Evolutionary conservation across 2,797 vertebrate species (phyloP), one percentile per base, ranked within the genome.

Genomic region (Cirrhinus molitorella): DNA sequence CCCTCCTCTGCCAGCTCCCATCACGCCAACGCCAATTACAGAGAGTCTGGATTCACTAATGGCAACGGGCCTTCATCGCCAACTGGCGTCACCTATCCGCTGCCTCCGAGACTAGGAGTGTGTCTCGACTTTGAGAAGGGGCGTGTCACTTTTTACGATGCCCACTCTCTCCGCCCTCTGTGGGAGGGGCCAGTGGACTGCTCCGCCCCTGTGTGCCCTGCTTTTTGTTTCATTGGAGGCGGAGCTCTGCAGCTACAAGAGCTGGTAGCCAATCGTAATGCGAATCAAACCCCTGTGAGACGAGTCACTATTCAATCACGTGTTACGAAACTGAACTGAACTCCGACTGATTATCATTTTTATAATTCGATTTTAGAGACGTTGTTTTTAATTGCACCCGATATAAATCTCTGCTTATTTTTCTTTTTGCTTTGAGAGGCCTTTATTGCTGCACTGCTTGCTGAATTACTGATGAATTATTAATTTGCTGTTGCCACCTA

Each of bases 141-240:
- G 1, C 96, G 97, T 0, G 97, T 99, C 84, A 96, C 95, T 47
- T 99, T 98, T 93, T 97, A 97, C 0, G 98, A 99, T 0, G 98
- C 97, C 0, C 97, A 98, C 86, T 98, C 98, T 12, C 96, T 98
- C 91, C 96, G 98, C 0, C 96, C 96, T 73, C 94, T 99, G 67
- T 97, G 97, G 94, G 98, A 99, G 85, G 96, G 97, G 1, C 95
- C 96, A 0, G 94, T 99, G 82, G 98, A 99, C 93, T 99, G 98
- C 92, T 98, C 97, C 0, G 97, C 96, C 63, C 97, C 98, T 0
- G 94, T 99, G 51, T 99, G 97, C 87, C 98, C 98, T 0, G 98
- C 98, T 4, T 99, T 99, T 90, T 98, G 97, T 87, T 99, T 99
- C 91, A 98, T 99, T 0, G 98, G 98, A 0, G 97, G 98, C 0